A percentile compares a stretch with the other conserved stretches of the same genome.
These are phyloP conservation scores for Penelope pileata DNA, from an alignment of 2,113 vertebrate genomes.

Conservation along the genomic window DNA sequence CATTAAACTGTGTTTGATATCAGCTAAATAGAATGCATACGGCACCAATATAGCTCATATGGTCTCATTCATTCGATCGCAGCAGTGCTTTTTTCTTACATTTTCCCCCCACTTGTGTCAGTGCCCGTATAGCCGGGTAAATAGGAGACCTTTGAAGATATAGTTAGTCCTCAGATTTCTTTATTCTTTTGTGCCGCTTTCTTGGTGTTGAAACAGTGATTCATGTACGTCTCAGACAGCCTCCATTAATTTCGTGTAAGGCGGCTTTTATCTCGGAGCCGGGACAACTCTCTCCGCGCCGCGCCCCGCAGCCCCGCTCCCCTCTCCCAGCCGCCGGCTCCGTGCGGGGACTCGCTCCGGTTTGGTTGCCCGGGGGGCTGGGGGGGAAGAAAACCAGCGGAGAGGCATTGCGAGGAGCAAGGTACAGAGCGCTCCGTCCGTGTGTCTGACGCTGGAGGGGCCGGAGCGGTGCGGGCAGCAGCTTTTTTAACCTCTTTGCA, in stretches of 20 bases:
- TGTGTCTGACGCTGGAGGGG: too few relatives aligned
- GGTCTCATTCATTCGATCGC: constrained; percentile 88
- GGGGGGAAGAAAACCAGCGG: constrained; percentile 32
- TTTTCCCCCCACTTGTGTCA: constrained; percentile 82
- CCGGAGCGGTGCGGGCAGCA: constrained; percentile 57
- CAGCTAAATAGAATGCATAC: constrained; percentile 89
- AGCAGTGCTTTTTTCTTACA: constrained; percentile 82
- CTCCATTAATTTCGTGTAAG: constrained; percentile 98
- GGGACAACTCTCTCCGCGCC: constrained; percentile 85
- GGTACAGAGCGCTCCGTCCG: constrained; percentile 41
- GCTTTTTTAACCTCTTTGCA: constrained; percentile 74
- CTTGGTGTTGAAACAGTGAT: constrained; percentile 92
- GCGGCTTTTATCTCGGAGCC: constrained; percentile 95
- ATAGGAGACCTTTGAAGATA: constrained; percentile 93
- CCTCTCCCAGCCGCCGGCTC: constrained; percentile 3
- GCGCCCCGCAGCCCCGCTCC: constrained; percentile 74
- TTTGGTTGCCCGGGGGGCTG: not conserved
- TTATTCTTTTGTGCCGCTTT: constrained; percentile 90
- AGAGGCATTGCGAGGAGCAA: constrained; percentile 47
- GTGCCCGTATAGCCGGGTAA: constrained; percentile 87
- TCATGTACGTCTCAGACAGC: constrained; percentile 94
- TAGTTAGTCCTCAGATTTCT: constrained; percentile 91
- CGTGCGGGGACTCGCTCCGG: constrained; percentile 60
- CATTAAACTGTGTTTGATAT: constrained; percentile 95
- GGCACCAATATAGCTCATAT: constrained; percentile 89